Conservation (phyloP, 2,113 vertebrate species). For the Dicaeum eximium region DNA sequence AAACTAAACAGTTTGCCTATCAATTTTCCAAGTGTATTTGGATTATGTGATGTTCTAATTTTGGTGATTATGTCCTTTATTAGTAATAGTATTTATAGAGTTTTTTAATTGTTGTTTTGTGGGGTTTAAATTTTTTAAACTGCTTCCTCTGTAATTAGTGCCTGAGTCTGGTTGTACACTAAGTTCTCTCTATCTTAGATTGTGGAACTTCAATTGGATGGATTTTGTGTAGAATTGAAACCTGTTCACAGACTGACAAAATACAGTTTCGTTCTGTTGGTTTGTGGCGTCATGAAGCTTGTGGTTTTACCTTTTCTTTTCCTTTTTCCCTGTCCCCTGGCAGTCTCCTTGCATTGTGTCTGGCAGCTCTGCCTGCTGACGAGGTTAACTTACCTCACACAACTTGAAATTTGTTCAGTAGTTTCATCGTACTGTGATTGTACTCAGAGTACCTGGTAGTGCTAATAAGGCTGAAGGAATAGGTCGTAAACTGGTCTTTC, state of each 20-base stretch:
- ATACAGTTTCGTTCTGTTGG: background rate
- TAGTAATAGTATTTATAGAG: background rate
- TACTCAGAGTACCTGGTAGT: background rate
- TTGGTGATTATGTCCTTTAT: background rate
- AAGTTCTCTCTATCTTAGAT: background rate
- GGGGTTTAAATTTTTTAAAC: background rate
- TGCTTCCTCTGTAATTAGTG: background rate
- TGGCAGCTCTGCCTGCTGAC: background rate
- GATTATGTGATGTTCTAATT: background rate
- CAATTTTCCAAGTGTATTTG: background rate
- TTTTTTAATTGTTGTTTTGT: background rate
- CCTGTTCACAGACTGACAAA: background rate
- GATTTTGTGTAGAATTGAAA: background rate
- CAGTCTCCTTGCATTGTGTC: background rate
- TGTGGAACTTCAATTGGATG: background rate
- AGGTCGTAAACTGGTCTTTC: background rate
- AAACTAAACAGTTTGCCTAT: background rate
- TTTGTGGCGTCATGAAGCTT: background rate
- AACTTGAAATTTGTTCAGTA: background rate
- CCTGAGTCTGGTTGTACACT: background rate
- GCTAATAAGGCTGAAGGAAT: background rate
- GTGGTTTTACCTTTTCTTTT: background rate
- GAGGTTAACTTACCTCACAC: background rate
- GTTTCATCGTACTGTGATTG: background rate
- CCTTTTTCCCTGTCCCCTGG: background rate